These are phyloP conservation scores for Strigamia crassipes DNA, from an alignment of 2,888 invertebrate species.

Conservation along the genomic window DNA sequence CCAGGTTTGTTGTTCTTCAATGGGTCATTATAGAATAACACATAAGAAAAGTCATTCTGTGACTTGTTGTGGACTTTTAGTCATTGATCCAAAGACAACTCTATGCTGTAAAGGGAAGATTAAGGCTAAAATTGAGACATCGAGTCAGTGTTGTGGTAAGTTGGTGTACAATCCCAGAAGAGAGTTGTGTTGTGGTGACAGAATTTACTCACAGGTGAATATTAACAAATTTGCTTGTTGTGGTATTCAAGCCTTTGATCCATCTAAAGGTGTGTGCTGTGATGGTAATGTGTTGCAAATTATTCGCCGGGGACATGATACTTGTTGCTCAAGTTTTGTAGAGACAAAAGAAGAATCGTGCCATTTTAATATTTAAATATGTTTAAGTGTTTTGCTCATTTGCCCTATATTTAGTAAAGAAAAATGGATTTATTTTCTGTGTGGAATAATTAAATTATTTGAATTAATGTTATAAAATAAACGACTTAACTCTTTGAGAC, in stretches of 20 bases:
- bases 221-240: slow-evolving; percentile 13
- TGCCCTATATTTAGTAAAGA: too few species aligned
- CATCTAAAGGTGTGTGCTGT: slow-evolving; percentile 24
- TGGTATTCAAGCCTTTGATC: slow-evolving; percentile 25
- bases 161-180: not conserved
- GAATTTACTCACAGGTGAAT: not conserved
- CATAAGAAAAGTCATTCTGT: not conserved
- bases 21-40: not conserved
- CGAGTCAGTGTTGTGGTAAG: not conserved
- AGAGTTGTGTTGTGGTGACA: slow-evolving; percentile 28
- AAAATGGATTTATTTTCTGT: too few species aligned
- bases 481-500: too few species aligned
- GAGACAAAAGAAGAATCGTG: not conserved
- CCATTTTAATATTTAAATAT: not conserved
- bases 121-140: not conserved
- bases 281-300: slow-evolving; percentile 34
- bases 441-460: too few species aligned
- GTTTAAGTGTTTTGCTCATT: too few species aligned
- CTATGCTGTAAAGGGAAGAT: slow-evolving; percentile 14
- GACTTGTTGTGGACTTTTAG: slow-evolving; percentile 4
- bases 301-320: not conserved
- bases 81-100: not conserved
- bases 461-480: too few species aligned
- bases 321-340: slow-evolving; percentile 39
- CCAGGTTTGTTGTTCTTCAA: slow-evolving; percentile 43